These are phyloP conservation scores for Chaetura pelagica DNA, from an alignment of 2,113 vertebrate species.

Conservation along the genomic window DNA sequence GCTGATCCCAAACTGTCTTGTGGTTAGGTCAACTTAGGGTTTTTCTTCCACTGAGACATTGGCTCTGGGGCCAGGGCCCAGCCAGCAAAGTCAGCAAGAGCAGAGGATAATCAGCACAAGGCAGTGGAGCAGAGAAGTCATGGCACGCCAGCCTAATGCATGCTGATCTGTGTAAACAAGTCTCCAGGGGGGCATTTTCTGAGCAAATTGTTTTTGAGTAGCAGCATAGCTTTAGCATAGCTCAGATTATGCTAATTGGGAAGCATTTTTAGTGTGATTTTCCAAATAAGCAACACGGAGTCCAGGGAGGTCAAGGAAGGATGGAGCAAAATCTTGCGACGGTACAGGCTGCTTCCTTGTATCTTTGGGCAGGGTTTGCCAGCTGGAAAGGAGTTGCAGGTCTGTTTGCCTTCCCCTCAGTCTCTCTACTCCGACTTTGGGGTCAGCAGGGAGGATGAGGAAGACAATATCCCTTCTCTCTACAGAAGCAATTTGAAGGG, in stretches of 20 bases:
- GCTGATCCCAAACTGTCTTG: neutral
- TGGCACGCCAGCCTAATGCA: rapidly evolving
- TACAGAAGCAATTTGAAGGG: neutral
- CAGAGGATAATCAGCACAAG: neutral
- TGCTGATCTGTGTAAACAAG: neutral
- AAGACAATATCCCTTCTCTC: neutral
- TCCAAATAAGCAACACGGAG: neutral
- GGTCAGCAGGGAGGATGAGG: neutral
- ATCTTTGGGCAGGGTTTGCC: neutral
- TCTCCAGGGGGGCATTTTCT: neutral
- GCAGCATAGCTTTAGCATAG: neutral
- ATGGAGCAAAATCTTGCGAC: neutral
- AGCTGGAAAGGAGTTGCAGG: neutral
- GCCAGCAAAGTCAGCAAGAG: neutral
- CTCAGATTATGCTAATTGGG: neutral
- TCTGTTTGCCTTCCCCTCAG: neutral
- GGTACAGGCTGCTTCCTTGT: neutral
- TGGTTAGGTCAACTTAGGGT: neutral
- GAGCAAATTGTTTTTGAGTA: neutral
- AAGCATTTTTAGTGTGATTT: neutral
- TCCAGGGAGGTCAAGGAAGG: neutral
- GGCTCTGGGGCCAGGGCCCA: neutral
- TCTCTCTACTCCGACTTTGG: neutral
- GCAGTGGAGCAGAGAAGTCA: neutral
- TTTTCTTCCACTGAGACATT: neutral